Conservation (phyloP, 2,888 invertebrate genomes). For the Protodeltote pygarga region DNA sequence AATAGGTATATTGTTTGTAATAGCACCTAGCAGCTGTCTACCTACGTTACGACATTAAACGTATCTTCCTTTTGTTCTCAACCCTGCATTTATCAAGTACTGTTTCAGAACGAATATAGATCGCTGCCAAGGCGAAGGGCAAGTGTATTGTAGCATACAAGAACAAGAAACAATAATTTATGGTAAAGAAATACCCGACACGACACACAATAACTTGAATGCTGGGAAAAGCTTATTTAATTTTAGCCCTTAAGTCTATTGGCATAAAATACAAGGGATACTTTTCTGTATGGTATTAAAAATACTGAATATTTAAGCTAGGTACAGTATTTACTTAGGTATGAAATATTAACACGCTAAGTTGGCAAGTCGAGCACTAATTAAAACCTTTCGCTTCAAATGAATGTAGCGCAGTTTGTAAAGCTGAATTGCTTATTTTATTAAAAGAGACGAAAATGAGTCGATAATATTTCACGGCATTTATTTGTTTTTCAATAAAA, state of each 20-base stretch:
- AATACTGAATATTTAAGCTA: constrained; percentile 28
- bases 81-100: too few species aligned
- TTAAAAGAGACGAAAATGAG: constrained; percentile 9
- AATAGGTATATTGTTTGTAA: too few species aligned
- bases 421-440: constrained; percentile 7
- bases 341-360: constrained; percentile 45
- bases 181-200: too few species aligned
- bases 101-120: too few species aligned
- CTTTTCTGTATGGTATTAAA: constrained; percentile 3
- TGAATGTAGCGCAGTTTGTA: constrained; percentile 20
- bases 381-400: constrained; percentile 44
- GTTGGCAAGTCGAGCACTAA: constrained; percentile 40
- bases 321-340: constrained; percentile 22
- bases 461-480: constrained; percentile 3
- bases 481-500: too few species aligned
- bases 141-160: too few species aligned
- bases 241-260: background rate
- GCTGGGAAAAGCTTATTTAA: background rate
- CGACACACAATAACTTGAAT: too few species aligned
- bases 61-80: too few species aligned
- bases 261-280: background rate
- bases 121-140: too few species aligned
- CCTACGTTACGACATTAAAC: too few species aligned
- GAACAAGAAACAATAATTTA: too few species aligned
- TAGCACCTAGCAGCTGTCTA: too few species aligned